Conservation (phyloP, 2,888 invertebrate species). For the Scaptomyza reducta region DNA sequence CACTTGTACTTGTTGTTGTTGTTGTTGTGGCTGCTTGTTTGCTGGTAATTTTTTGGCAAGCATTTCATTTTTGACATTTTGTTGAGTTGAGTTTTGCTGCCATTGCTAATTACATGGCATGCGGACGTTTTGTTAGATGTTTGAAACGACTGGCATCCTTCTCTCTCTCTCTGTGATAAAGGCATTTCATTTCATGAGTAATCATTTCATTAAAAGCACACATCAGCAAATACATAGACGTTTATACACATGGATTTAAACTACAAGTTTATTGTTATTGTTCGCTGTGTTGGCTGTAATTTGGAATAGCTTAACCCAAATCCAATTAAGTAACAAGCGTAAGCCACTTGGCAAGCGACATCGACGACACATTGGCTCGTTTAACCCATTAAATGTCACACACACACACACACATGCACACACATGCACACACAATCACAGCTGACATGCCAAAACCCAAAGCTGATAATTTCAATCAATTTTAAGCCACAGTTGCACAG, state of each 20-base stretch:
- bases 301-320: conserved; percentile 72
- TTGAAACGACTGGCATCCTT: conserved; percentile 41
- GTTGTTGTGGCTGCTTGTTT: conserved; percentile 19
- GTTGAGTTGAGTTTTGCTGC: conserved; percentile 29
- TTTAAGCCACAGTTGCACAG: conserved; percentile 66
- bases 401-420: conserved; percentile 7
- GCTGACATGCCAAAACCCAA: conserved; percentile 70
- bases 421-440: conserved; percentile 19
- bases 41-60: conserved; percentile 18
- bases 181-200: conserved; percentile 44
- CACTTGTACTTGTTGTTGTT: conserved; percentile 4
- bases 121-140: conserved; percentile 47
- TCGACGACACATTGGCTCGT: conserved; percentile 79
- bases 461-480: conserved; percentile 81
- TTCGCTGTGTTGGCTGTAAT: conserved; percentile 71
- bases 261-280: conserved; percentile 73
- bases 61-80: conserved; percentile 48
- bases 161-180: conserved; percentile 43
- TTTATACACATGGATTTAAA: conserved; percentile 43
- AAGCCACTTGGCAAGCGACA: conserved; percentile 78
- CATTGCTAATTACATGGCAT: conserved; percentile 69
- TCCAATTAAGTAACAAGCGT: conserved; percentile 79
- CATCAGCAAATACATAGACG: conserved; percentile 11
- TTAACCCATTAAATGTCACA: conserved; percentile 72
- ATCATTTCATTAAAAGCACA: conserved; percentile 62